Conservation (phyloP, 2,797 vertebrate species). For the Mus caroli region DNA sequence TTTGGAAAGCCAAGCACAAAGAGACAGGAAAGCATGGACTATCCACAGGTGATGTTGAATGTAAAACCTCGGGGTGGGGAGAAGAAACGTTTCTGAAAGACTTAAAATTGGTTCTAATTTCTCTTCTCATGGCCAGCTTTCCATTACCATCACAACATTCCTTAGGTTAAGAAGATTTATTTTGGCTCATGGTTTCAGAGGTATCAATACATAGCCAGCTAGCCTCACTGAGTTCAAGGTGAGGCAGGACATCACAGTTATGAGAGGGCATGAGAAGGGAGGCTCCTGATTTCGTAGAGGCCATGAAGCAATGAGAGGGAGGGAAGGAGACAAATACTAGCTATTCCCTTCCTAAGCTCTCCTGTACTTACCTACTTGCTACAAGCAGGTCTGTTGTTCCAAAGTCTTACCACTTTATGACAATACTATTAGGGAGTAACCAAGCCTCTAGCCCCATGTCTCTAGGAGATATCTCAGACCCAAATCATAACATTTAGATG, state of each 20-base stretch:
- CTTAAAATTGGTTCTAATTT: slow-evolving; percentile 43
- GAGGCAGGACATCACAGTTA: background rate
- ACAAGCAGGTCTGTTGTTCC: background rate
- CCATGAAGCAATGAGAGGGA: background rate
- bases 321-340: background rate
- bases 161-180: background rate
- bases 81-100: background rate
- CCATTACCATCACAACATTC: background rate
- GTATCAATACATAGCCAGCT: background rate
- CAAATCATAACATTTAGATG: background rate
- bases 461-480: background rate
- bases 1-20: background rate
- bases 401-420: background rate
- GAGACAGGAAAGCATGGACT: background rate
- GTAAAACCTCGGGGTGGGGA: background rate
- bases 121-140: background rate
- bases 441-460: background rate
- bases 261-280: too few species aligned
- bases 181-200: background rate
- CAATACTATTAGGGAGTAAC: background rate
- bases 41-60: background rate
- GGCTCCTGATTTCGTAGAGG: background rate
- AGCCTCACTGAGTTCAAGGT: background rate
- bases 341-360: background rate
- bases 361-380: background rate